phyloP scores from a whole-genome alignment of 2,888 invertebrate genomes.

The Ennomos quercinarius region DNA sequence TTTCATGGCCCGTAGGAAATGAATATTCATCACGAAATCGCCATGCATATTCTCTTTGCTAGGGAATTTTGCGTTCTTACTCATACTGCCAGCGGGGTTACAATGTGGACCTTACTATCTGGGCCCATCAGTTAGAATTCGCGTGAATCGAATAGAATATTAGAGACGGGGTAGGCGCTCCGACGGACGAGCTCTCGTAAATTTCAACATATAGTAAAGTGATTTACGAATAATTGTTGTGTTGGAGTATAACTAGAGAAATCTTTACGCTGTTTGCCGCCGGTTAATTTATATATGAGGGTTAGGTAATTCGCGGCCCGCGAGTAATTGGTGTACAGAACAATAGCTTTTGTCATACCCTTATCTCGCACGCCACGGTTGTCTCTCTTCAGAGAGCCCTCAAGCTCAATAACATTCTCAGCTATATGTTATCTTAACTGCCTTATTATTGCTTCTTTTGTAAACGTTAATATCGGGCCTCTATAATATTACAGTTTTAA shows the following conservation, averaged over 20 bases:
- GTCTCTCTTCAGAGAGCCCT: conserved; percentile 75
- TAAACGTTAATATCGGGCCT: conserved; percentile 3
- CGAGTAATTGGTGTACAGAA: conserved; percentile 84
- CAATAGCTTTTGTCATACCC: conserved; percentile 85
- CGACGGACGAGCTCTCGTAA: conserved; percentile 76
- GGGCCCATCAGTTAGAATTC: conserved; percentile 66
- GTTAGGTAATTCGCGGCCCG: conserved; percentile 84
- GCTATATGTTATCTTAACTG: conserved; percentile 63
- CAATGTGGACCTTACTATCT: conserved; percentile 70
- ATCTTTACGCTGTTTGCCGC: conserved; percentile 85
- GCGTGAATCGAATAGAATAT: conserved; percentile 49
- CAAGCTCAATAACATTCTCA: conserved; percentile 71
- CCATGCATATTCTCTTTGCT: conserved; percentile 85
- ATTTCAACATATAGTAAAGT: conserved; percentile 86
- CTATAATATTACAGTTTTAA: background rate
- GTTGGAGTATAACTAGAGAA: conserved; percentile 85
- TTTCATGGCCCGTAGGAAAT: conserved; percentile 86
- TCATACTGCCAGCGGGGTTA: conserved; percentile 45
- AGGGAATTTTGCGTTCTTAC: conserved; percentile 76
- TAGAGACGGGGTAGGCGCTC: conserved; percentile 71
- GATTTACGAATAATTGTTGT: conserved; percentile 86
- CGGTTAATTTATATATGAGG: conserved; percentile 85
- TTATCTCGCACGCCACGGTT: conserved; percentile 79
- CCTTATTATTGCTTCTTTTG: conserved; percentile 45
- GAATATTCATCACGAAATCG: conserved; percentile 86